Evolutionary conservation across 2,888 invertebrate genomes (phyloP), one percentile per base, ranked within the genome.

Genomic region (Polia nebulosa): DNA sequence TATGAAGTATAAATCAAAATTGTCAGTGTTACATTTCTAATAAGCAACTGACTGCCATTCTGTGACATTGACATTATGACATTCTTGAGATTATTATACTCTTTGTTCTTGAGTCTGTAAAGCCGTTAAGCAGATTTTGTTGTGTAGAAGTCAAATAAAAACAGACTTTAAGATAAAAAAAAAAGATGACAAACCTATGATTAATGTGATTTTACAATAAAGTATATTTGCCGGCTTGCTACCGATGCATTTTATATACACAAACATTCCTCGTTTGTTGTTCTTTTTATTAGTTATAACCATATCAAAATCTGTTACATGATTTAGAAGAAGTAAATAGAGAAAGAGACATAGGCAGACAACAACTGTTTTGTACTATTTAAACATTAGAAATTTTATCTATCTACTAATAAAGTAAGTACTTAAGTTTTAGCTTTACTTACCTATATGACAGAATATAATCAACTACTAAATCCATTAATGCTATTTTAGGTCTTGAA

Each of bases 401-500:
- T 32, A 9, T 32, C n/a, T n/a, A n/a, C n/a, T n/a, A n/a, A 47
- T 27, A 47, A 22, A 47, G 25, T 27, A 47, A 57, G 25, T 39
- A 57, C 3, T 57, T 20, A 5, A 20, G 29, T 15, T 11, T 8
- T 7, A 3, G 3, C 15, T 15, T 57, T 25, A 34, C 57, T 57
- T 17, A 72, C 72, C 72, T 57, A n/a, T 95, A 85, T 15, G 95
- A 93, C 17, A 88, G 84, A 15, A 96, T 93, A 93, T 97, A 98
- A 84, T 98, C 97, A 17, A 98, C 98, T 61, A 99, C 96, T 60
- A 97, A 94, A 82, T 99, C 98, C 98, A 99, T 99, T 1, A 98
- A 95, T 55, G 96, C 94, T 9, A 98, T 93, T 80, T 97, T 97
- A 0, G 99, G 98, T 67, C 99, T 96, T 2, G 98, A 96, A 70